Percentiles rank a stretch among this genome's conserved stretches.
These are phyloP conservation scores for Cottoperca gobio DNA, from an alignment of 2,797 vertebrate species.

Conservation along the genomic window DNA sequence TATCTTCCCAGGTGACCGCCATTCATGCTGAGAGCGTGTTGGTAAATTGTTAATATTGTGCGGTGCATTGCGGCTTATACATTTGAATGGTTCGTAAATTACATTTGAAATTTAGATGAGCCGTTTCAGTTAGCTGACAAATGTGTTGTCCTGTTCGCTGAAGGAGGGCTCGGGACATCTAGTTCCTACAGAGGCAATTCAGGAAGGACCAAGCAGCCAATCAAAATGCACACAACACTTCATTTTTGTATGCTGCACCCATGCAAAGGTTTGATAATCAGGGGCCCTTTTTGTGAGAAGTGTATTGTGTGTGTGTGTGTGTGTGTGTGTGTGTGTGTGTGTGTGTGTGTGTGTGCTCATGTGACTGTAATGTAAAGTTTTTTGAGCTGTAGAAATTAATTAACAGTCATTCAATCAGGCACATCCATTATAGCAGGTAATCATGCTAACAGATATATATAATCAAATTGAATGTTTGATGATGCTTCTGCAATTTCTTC, in stretches of 20 bases:
- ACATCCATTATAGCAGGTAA: conserved; percentile 73
- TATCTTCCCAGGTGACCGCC: conserved; percentile 54
- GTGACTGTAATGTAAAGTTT: conserved; percentile 25
- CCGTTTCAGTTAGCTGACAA: conserved; percentile 78
- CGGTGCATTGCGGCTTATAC: conserved; percentile 76
- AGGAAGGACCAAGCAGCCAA: conserved; percentile 48
- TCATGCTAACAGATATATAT: conserved; percentile 68
- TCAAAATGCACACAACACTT: conserved; percentile 41
- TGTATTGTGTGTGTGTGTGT: too few relatives aligned
- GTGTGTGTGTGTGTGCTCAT: background rate
- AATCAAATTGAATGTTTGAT: conserved; percentile 79
- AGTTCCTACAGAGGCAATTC: conserved; percentile 27
- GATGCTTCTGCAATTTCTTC: conserved; percentile 76
- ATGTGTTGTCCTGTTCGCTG: conserved; percentile 73
- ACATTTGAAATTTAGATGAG: conserved; percentile 87
- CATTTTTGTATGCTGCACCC: conserved; percentile 27
- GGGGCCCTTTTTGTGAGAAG: conserved; percentile 13
- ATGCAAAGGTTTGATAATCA: conserved; percentile 33
- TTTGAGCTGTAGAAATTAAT: conserved; percentile 72
- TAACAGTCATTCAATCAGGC: conserved; percentile 73
- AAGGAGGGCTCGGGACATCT: conserved; percentile 46
- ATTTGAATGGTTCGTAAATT: conserved; percentile 85
- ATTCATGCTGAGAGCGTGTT: conserved; percentile 64
- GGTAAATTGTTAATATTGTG: conserved; percentile 80
- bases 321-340: background rate